phyloP scores from a whole-genome alignment of 2,888 invertebrate genomes.

The Caenorhabditis macrosperma region DNA sequence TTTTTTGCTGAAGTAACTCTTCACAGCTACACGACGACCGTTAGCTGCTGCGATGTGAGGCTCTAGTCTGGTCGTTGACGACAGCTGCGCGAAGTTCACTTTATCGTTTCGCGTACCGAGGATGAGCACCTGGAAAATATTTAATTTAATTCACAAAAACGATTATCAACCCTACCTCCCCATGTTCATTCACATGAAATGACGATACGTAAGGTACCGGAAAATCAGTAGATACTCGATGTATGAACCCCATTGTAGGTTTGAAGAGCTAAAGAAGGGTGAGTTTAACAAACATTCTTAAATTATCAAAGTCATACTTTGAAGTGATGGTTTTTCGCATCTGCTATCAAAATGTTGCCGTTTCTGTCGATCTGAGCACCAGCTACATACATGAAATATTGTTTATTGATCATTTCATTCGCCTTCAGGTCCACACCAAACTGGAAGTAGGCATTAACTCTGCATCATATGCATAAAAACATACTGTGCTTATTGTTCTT shows the following conservation, averaged over 20 bases:
- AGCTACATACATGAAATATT: constrained; percentile 53
- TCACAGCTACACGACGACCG: not conserved
- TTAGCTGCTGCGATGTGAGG: constrained; percentile 12
- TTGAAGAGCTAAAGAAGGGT: constrained; percentile 15
- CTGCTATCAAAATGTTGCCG: constrained; percentile 57
- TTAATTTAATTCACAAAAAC: too few species aligned
- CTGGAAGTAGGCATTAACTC: not conserved
- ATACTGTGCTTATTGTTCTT: constrained; percentile 3
- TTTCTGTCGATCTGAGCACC: constrained; percentile 60
- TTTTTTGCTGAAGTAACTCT: not conserved
- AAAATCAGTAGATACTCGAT: constrained; percentile 44
- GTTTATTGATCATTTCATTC: constrained; percentile 22
- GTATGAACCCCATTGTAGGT: constrained; percentile 37
- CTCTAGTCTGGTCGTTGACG: constrained; percentile 11
- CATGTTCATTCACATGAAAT: constrained; percentile 52
- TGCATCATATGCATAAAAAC: not conserved
- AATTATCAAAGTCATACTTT: constrained; percentile 34
- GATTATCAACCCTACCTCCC: constrained; percentile 41
- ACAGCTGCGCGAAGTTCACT: constrained; percentile 13
- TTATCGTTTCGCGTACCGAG: constrained; percentile 16
- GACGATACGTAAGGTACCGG: constrained; percentile 58
- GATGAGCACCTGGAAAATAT: constrained; percentile 32
- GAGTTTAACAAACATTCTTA: not conserved
- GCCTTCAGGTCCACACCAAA: not conserved
- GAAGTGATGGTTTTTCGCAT: constrained; percentile 54